Evolutionary conservation across 2,797 vertebrate genomes (phyloP).

Genomic region (Sebastes miniatus): DNA sequence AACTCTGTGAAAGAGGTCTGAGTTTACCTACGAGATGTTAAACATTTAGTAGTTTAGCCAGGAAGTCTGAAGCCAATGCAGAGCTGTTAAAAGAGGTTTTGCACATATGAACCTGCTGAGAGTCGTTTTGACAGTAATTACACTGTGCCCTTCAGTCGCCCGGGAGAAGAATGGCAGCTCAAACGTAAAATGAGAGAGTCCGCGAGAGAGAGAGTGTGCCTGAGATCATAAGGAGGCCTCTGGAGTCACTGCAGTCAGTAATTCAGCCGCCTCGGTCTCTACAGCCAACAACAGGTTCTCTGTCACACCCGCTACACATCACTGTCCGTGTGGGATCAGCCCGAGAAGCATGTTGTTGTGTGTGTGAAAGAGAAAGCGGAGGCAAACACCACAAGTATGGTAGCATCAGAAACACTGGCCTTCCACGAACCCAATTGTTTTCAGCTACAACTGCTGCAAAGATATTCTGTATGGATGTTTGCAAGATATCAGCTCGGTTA

Average conservation of each 20-base stretch:
- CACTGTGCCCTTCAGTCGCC: slow-evolving; percentile 31
- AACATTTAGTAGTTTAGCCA: slow-evolving; percentile 1
- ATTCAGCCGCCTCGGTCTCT: slow-evolving; percentile 14
- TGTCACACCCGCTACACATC: slow-evolving; percentile 28
- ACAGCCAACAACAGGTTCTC: slow-evolving; percentile 29
- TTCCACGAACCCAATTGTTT: background rate
- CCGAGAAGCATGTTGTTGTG: background rate
- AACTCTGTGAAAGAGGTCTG: background rate
- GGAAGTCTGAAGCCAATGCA: slow-evolving; percentile 1
- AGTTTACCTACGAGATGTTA: background rate
- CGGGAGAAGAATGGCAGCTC: slow-evolving; percentile 20
- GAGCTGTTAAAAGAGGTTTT: slow-evolving; percentile 2
- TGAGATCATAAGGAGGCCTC: slow-evolving; percentile 30
- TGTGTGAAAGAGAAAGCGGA: background rate
- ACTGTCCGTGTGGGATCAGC: slow-evolving; percentile 15
- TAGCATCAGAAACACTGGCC: background rate
- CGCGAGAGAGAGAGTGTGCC: background rate
- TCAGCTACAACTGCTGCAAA: background rate
- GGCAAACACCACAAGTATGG: background rate
- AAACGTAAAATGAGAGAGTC: slow-evolving; percentile 14
- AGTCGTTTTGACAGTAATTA: slow-evolving; percentile 46
- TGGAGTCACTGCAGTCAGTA: slow-evolving; percentile 39
- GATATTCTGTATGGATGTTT: background rate
- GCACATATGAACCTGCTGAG: slow-evolving; percentile 30
- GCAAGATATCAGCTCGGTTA: background rate